Evolutionary conservation across 2,797 vertebrate genomes (phyloP).

Genomic region (Crotalus adamanteus): DNA sequence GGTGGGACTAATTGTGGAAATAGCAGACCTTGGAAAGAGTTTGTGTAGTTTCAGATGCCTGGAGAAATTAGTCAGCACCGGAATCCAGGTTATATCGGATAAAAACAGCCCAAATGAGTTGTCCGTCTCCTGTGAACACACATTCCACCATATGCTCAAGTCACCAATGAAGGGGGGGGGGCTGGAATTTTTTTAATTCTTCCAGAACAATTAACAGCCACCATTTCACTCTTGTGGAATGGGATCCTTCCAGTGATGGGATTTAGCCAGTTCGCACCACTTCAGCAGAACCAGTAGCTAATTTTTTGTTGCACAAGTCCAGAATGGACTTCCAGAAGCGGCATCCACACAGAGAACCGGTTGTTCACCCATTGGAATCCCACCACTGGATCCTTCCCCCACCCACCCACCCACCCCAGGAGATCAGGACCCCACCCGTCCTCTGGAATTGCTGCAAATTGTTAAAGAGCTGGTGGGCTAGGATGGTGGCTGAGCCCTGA

Average conservation of each 20-base stretch:
- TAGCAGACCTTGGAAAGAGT: constrained; percentile 41
- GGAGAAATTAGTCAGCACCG: neutral
- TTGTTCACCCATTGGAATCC: no score
- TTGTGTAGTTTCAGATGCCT: constrained; percentile 26
- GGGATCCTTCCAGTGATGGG: neutral
- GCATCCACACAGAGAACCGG: no score
- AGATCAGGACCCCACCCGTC: neutral
- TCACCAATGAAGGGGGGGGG: neutral
- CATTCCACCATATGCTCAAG: neutral
- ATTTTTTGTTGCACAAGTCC: no score
- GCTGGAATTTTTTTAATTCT: neutral
- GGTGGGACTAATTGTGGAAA: constrained; percentile 30
- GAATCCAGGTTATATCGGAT: no score
- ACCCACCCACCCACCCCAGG: neutral
- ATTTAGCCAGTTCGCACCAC: no score
- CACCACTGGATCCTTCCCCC: neutral
- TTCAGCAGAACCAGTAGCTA: no score
- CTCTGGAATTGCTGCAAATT: neutral
- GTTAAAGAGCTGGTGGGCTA: neutral
- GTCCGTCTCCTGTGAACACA: neutral
- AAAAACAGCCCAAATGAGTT: neutral
- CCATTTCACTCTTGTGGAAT: neutral
- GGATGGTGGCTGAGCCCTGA: neutral
- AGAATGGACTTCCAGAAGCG: no score
- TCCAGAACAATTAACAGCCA: neutral